Base-by-base conservation (phyloP, 2,888 invertebrate genomes). In the Drosophila siamana region DNA sequence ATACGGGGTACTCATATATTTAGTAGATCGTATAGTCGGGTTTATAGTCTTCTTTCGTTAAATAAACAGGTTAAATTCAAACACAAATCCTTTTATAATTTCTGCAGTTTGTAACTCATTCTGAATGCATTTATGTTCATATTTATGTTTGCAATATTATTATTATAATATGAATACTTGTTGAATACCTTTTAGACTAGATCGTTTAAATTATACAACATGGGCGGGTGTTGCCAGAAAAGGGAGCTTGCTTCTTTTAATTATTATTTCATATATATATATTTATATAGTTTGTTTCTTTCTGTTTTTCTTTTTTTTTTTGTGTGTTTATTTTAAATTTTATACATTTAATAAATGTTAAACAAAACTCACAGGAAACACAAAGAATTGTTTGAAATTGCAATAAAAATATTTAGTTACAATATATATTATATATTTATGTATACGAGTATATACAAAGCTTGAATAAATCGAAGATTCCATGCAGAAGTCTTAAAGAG, bases 191-290 rank as follows among this genome's bases (percentile, higher is more conserved):
- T 68, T 70, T 41, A 56, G 26, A 59, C 57, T 77, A 77, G 47
- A 62, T 65, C 30, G 54, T 55, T 78, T 47, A 84, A 86, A 82
- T 84, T 67, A 87, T 76, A 79, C 70, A 88, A 84, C 78, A 60
- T 89, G 88, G 90, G 88, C 89, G 90, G 89, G 88, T 87, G 74
- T 76, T 89, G 89, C 89, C 88, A 81, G 81, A 87, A 88, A 89
- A 88, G 89, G 90, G 89, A 75, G 74, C 65, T 69, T 57, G 54
- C 43, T 62, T 65, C 43, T 62, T 65, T 40, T 46, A 33, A 36
- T 60, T 65, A 40, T 46, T 40, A 36, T 48, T 47, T 30, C 19
- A 38, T 47, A 33, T 55, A 48, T 56, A 33, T 40, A 41, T 59
- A 61, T 54, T n/a, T n/a, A 56, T 74, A 55, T 59, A 61, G 63